Percentiles rank a stretch among this genome's conserved stretches.
These are phyloP conservation scores for Plectropomus leopardus DNA, from an alignment of 2,113 vertebrate species.

Conservation along the genomic window DNA sequence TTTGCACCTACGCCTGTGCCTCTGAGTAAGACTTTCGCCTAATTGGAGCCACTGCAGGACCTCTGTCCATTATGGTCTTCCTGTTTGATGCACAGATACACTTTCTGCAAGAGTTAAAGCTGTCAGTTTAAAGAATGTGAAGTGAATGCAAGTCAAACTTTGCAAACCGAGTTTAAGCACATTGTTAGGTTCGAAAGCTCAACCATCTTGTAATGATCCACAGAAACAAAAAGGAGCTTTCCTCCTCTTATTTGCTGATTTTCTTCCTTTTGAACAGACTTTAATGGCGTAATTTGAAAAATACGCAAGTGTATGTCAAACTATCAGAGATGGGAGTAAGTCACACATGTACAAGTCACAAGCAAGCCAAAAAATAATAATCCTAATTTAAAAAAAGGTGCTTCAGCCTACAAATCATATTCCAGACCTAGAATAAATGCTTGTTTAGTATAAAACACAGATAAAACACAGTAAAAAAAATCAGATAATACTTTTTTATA, in stretches of 20 bases:
- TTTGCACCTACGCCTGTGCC: constrained; percentile 5
- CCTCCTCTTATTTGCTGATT: neutral
- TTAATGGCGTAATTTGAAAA: neutral
- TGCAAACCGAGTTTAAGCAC: neutral
- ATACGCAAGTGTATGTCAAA: neutral
- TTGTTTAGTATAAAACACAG: too few relatives aligned
- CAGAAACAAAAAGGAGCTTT: neutral
- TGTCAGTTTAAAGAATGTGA: neutral
- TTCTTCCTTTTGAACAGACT: neutral
- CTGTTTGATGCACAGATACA: neutral
- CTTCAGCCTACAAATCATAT: too few relatives aligned
- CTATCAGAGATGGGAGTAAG: too few relatives aligned
- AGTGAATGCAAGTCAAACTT: neutral
- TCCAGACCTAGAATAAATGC: too few relatives aligned
- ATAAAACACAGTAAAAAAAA: too few relatives aligned
- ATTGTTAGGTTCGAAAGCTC: neutral
- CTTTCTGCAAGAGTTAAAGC: neutral
- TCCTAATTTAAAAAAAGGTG: too few relatives aligned
- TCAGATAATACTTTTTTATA: too few relatives aligned
- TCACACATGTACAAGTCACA: too few relatives aligned
- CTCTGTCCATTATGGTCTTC: neutral
- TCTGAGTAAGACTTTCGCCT: constrained; percentile 17
- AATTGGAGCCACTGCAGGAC: constrained; percentile 20
- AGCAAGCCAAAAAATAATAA: too few relatives aligned
- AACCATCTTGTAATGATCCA: constrained; percentile 5